Conservation (phyloP, 2,113 vertebrate species). For the Poeciliopsis prolifica region DNA sequence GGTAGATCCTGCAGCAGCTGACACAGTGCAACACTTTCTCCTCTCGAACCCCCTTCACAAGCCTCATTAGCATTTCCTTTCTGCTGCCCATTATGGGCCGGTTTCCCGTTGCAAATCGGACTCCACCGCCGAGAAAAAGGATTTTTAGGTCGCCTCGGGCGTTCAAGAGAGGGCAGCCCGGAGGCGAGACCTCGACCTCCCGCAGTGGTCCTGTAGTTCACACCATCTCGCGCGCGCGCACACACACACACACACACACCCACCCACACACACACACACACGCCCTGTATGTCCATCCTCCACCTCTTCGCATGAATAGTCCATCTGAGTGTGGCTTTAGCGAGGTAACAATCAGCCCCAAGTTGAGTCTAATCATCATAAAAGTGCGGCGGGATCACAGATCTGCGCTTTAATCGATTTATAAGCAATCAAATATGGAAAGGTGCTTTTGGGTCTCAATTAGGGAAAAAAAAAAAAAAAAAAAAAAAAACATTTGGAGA, state of each 20-base stretch:
- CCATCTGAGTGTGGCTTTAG: slow-evolving; percentile 50
- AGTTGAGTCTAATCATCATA: slow-evolving; percentile 64
- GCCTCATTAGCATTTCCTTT: slow-evolving; percentile 81
- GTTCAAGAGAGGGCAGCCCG: slow-evolving; percentile 69
- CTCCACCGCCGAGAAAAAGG: slow-evolving; percentile 70
- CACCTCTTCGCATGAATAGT: slow-evolving; percentile 56
- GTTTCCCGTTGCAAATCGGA: slow-evolving; percentile 81
- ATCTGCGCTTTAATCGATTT: slow-evolving; percentile 59
- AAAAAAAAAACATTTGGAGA: not conserved
- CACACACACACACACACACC: slow-evolving; percentile 2
- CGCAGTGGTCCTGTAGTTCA: slow-evolving; percentile 68
- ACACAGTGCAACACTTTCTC: slow-evolving; percentile 52
- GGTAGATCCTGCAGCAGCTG: slow-evolving; percentile 34
- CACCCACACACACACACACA: too few relatives aligned
- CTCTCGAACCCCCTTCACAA: slow-evolving; percentile 47
- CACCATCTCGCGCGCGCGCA: slow-evolving; percentile 25
- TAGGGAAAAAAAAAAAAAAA: not conserved
- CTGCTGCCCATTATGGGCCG: slow-evolving; percentile 72
- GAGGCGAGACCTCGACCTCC: slow-evolving; percentile 78
- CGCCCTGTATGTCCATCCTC: not conserved
- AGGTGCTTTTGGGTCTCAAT: slow-evolving; percentile 42
- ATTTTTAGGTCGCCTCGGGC: slow-evolving; percentile 69
- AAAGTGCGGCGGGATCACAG: slow-evolving; percentile 62
- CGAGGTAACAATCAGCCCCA: slow-evolving; percentile 56
- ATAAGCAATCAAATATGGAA: slow-evolving; percentile 45